Conservation (phyloP, 2,888 invertebrate species). For the Copidosoma aretas region DNA sequence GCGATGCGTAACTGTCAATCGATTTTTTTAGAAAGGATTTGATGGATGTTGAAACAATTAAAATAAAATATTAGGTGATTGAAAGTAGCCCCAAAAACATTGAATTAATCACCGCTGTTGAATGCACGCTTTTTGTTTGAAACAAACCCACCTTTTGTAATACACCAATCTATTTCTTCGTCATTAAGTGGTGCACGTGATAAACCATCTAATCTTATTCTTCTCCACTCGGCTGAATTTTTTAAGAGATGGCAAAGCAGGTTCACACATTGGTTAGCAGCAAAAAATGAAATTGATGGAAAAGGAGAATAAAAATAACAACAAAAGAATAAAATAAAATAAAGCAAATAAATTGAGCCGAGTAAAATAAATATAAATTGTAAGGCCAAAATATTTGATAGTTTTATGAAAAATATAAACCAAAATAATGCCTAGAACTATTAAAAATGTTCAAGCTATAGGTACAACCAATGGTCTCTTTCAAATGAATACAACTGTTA, state of each 20-base stretch:
- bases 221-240: slow-evolving; percentile 58
- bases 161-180: slow-evolving; percentile 51
- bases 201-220: slow-evolving; percentile 53
- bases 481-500: slow-evolving; percentile 19
- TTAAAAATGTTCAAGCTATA: slow-evolving; percentile 7
- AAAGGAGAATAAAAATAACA: slow-evolving; percentile 29
- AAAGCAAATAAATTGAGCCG: slow-evolving; percentile 21
- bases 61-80: neutral
- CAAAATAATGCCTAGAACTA: neutral
- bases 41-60: neutral
- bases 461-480: slow-evolving; percentile 5
- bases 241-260: slow-evolving; percentile 53
- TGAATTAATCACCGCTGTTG: neutral
- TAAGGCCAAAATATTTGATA: neutral
- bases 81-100: neutral
- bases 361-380: slow-evolving; percentile 6
- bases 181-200: slow-evolving; percentile 50
- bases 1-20: neutral
- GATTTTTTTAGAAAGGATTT: neutral
- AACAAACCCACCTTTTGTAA: slow-evolving; percentile 55
- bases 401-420: neutral
- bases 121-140: neutral
- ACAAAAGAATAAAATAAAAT: neutral
- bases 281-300: slow-evolving; percentile 50
- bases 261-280: slow-evolving; percentile 53